Base-by-base conservation (phyloP, 1,140 invertebrate genomes). In the Campodea augens region DNA sequence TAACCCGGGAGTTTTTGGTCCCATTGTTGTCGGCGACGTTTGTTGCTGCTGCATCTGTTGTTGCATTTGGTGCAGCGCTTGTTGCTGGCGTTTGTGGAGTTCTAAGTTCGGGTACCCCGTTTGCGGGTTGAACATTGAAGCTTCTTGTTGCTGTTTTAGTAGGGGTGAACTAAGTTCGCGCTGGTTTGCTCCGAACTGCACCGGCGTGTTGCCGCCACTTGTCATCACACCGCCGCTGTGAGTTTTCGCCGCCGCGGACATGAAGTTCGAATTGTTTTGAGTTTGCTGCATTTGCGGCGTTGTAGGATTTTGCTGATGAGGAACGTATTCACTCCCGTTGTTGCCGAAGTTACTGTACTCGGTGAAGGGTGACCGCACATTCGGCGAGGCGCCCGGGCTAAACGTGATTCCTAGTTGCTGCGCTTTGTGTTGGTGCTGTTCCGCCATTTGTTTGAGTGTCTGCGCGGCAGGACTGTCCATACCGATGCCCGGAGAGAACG, bases 371-470 rank as follows among this genome's bases (percentile, higher is more conserved):
- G 67, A 66, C 44, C 49, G 47, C 19, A 43, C 46, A 44, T 45
- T 47, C 24, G 47, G 19, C 25, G 32, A 27, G 2, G 32, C 25
- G 5, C 3, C 15, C 1, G 61, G 58, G 39, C 60, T 66, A 45
- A 64, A 68, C 0, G 57, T 59, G 2, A 66, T 58, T 3, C 63
- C 62, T 3, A 68, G 41, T 25, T 65, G 64, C 47, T 65, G 49
- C 47, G 71, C 75, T 59, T 84, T 88, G 61, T 88, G 84, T 62
- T 92, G 87, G 59, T 93, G 89, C 57, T 93, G 88, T 57, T 92
- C 87, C 3, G 89, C 89, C 87, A 92, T 90, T 54, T 92, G 87
- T 60, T 92, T 92, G 10, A 93, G 66, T 0, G 87, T 92, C 64
- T 91, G 85, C 2, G 89, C 88, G 1, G 88, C 88, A 5, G 86